Conservation (phyloP, 1,140 invertebrate species). For the Rhopalosiphum padi region DNA sequence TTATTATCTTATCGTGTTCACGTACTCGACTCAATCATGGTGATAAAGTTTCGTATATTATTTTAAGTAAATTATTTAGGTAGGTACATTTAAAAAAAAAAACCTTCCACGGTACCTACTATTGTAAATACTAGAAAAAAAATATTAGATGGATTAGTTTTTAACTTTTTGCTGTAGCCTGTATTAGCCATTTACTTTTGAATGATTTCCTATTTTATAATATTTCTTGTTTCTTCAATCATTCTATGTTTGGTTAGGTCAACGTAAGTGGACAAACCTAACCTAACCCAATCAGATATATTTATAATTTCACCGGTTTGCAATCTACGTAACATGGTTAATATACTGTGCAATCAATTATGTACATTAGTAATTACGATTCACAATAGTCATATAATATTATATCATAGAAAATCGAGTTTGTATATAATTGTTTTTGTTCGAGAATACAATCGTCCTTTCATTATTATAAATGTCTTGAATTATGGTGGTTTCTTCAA, state of each 20-base stretch:
- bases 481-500: neutral
- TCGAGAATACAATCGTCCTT: neutral
- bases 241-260: conserved; percentile 7
- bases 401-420: neutral
- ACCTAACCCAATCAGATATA: neutral
- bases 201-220: neutral
- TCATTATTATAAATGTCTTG: neutral
- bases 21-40: neutral
- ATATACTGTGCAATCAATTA: neutral
- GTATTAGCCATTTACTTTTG: neutral
- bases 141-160: neutral
- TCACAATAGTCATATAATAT: neutral
- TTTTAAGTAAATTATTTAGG: too few relatives aligned
- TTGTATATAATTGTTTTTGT: neutral
- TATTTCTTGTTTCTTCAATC: neutral
- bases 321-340: neutral
- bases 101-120: neutral
- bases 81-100: too few relatives aligned
- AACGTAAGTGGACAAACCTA: neutral
- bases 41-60: too few relatives aligned
- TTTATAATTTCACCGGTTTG: neutral
- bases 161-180: too few relatives aligned
- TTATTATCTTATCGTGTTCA: neutral
- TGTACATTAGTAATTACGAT: neutral
- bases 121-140: neutral